A percentile compares a stretch with the other conserved stretches of the same genome.
These are phyloP conservation scores for Diglossa cyanea DNA, from an alignment of 2,797 vertebrate species.

Conservation along the genomic window DNA sequence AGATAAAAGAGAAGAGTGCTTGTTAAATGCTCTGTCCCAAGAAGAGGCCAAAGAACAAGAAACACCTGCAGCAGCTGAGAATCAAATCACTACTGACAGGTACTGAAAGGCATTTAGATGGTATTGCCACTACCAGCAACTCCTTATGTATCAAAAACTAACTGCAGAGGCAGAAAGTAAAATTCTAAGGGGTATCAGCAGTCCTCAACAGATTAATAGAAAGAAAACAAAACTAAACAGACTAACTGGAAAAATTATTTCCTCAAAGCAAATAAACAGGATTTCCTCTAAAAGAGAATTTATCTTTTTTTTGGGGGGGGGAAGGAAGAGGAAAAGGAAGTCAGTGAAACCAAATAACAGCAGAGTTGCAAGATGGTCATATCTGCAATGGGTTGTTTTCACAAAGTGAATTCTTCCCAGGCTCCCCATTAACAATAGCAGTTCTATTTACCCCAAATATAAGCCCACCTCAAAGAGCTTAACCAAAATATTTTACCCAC, in stretches of 20 bases:
- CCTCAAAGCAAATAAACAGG: not conserved
- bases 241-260: not conserved
- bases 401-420: not conserved
- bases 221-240: not conserved
- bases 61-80: not conserved
- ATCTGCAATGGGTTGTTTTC: not conserved
- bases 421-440: not conserved
- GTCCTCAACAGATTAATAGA: not conserved
- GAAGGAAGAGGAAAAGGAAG: not conserved
- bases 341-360: not conserved
- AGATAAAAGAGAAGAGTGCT: not conserved
- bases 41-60: not conserved
- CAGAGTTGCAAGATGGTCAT: not conserved
- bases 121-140: not conserved
- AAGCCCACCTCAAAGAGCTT: not conserved
- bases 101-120: not conserved
- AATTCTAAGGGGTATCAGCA: not conserved
- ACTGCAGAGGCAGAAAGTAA: not conserved
- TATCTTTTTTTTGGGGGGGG: fast-evolving
- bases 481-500: not conserved
- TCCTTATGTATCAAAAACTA: not conserved
- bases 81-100: not conserved
- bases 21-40: not conserved
- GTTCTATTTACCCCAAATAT: not conserved
- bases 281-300: not conserved